Evolutionary conservation across 2,888 invertebrate species (phyloP), one percentile per base, ranked within the genome.

Genomic region (Trimorus sp.): DNA sequence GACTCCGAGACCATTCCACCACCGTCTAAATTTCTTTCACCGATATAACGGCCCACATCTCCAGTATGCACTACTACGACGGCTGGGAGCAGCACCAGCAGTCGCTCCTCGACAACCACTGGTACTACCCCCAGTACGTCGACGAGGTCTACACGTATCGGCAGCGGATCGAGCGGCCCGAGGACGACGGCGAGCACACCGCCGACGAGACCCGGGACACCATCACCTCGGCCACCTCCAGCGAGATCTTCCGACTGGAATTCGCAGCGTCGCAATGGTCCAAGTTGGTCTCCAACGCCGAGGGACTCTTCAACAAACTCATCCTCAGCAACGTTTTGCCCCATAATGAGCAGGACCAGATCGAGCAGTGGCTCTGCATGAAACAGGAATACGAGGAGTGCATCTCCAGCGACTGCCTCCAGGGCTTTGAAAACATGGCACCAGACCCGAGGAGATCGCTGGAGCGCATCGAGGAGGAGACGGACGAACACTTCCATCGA

Each of bases 321-420:
- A 93, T 96, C 62, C 93, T 94, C 14, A 95, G 94, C 51, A 95
- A 95, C 87, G 93, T 94, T n/a, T 90, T 97, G 71, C 94, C 95
- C 11, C 95, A 95, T 69, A 92, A 94, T 79, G 96, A 96, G 89
- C 94, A 95, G 84, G 96, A 95, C 87, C 96, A 96, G 92, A 95
- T 95, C 58, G 94, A 96, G 88, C 95, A 96, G 85, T 97, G 97
- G 97, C 92, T 97, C 15, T 96, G 96, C 87, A 92, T 97, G 81
- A 97, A 97, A 89, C 96, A 97, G 85, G 97, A 97, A 91, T 97
- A 96, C 91, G 96, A 97, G 90, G 97, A 97, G 89, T 97, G 97
- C 89, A 93, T 96, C 59, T 94, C 94, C 82, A 93, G 92, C 82
- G 94, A 94, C 87, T 90, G 90, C 75, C 84, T 91, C 62, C 93